These are phyloP conservation scores for Thryonomys swinderianus DNA, from an alignment of 2,113 vertebrate genomes.

Conservation along the genomic window DNA sequence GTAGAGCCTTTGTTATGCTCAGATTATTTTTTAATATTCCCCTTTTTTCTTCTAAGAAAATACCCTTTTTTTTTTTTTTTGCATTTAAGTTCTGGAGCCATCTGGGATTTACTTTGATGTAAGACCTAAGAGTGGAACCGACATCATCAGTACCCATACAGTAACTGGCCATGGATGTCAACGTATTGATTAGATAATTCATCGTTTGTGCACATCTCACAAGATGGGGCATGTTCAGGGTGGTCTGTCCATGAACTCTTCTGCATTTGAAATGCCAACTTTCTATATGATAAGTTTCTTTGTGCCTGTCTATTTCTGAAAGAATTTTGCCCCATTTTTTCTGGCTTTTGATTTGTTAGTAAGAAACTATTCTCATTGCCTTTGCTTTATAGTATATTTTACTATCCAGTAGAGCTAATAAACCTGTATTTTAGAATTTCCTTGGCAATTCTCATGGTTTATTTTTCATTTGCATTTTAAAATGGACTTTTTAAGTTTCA, in stretches of 20 bases:
- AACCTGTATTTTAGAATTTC: background rate
- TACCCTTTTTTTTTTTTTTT: slow-evolving; percentile 60
- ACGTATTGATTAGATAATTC: slow-evolving; percentile 54
- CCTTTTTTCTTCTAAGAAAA: slow-evolving; percentile 32
- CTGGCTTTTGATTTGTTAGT: slow-evolving; percentile 17
- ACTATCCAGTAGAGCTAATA: slow-evolving; percentile 33
- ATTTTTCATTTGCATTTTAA: slow-evolving; percentile 54
- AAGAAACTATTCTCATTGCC: slow-evolving; percentile 65
- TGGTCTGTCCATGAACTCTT: background rate
- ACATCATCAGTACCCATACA: background rate
- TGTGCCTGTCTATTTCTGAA: slow-evolving; percentile 23
- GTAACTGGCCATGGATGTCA: background rate
- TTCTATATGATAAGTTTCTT: slow-evolving; percentile 50
- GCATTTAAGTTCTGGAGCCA: slow-evolving; percentile 53
- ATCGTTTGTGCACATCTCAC: slow-evolving; percentile 13
- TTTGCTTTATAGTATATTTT: slow-evolving; percentile 62
- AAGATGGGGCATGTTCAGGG: background rate
- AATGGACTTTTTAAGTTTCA: slow-evolving; percentile 53
- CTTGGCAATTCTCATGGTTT: slow-evolving; percentile 35
- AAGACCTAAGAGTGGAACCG: slow-evolving; percentile 16
- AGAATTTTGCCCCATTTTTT: slow-evolving; percentile 21
- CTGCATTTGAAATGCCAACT: slow-evolving; percentile 18
- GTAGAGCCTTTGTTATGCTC: background rate
- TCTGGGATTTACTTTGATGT: slow-evolving; percentile 60
- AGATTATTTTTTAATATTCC: slow-evolving; percentile 46